phyloP scores from a whole-genome alignment of 2,888 invertebrate genomes.

The Masnerella sp. region DNA sequence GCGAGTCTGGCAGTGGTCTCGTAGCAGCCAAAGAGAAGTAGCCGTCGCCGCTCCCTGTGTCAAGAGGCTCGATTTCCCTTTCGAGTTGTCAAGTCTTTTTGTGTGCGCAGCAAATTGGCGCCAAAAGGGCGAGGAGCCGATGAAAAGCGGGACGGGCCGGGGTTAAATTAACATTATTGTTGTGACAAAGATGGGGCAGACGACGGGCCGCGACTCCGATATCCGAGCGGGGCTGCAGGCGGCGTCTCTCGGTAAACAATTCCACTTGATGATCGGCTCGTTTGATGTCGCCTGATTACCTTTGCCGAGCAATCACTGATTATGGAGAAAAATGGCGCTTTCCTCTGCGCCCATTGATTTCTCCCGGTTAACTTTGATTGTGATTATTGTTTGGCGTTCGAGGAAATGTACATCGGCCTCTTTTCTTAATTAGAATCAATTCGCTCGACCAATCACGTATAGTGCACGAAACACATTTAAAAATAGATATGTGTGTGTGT shows the following conservation, averaged over 20 bases:
- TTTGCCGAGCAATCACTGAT: conserved; percentile 76
- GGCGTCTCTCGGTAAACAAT: conserved; percentile 75
- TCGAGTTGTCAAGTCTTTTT: conserved; percentile 78
- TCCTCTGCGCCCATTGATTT: conserved; percentile 48
- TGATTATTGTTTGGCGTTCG: conserved; percentile 39
- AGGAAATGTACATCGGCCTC: too few relatives aligned
- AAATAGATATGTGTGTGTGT: too few relatives aligned
- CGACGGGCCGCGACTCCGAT: conserved; percentile 62
- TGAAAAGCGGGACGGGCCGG: conserved; percentile 57
- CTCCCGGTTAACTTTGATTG: conserved; percentile 38
- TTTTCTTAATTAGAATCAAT: too few relatives aligned
- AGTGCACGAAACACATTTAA: too few relatives aligned
- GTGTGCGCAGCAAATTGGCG: conserved; percentile 76
- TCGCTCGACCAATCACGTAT: too few relatives aligned
- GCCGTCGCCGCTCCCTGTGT: conserved; percentile 67
- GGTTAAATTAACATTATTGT: conserved; percentile 78
- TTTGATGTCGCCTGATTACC: conserved; percentile 78
- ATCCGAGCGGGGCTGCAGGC: conserved; percentile 58
- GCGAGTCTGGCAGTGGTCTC: too few relatives aligned
- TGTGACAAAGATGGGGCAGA: conserved; percentile 74
- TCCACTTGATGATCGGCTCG: conserved; percentile 77
- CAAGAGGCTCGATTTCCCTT: conserved; percentile 78
- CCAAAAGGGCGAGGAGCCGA: conserved; percentile 64
- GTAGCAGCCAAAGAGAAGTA: conserved; percentile 49
- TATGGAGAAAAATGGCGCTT: conserved; percentile 67